phyloP scores from a whole-genome alignment of 2,113 vertebrate species.

The Stegastes partitus region DNA sequence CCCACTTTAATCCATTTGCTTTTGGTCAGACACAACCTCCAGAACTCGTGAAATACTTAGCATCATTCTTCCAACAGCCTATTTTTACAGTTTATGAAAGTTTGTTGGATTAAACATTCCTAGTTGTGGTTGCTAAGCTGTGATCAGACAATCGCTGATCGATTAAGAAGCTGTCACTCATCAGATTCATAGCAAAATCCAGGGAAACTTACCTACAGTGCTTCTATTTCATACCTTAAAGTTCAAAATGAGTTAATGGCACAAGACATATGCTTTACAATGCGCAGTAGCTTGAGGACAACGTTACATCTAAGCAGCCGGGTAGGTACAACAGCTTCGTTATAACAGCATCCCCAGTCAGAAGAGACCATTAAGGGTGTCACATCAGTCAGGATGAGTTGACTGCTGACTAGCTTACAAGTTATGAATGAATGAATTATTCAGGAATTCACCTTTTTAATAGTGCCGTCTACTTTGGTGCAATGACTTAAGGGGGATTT shows the following conservation, averaged over 20 bases:
- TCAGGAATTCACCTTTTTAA: constrained; percentile 58
- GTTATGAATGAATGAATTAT: constrained; percentile 67
- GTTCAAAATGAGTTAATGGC: not conserved
- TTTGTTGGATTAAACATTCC: not conserved
- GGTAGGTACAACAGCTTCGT: constrained; percentile 36
- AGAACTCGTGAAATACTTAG: too few species aligned
- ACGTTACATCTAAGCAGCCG: constrained; percentile 24
- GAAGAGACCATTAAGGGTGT: constrained; percentile 43
- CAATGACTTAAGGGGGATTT: constrained; percentile 45
- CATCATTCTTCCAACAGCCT: too few species aligned
- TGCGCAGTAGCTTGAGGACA: not conserved
- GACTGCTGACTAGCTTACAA: constrained; percentile 54
- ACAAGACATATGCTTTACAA: constrained; percentile 8
- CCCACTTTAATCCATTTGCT: too few species aligned
- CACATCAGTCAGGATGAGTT: constrained; percentile 41
- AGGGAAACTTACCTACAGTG: not conserved
- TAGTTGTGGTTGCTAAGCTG: not conserved
- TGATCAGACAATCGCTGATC: not conserved
- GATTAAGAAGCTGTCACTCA: not conserved
- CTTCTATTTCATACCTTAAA: constrained; percentile 2
- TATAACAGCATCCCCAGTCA: constrained; percentile 25
- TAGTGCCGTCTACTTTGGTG: constrained; percentile 41
- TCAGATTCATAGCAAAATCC: not conserved
- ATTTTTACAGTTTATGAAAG: too few species aligned
- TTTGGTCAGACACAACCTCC: too few species aligned